These are phyloP conservation scores for Centropus bengalensis DNA, from an alignment of 2,113 vertebrate species.

Conservation along the genomic window DNA sequence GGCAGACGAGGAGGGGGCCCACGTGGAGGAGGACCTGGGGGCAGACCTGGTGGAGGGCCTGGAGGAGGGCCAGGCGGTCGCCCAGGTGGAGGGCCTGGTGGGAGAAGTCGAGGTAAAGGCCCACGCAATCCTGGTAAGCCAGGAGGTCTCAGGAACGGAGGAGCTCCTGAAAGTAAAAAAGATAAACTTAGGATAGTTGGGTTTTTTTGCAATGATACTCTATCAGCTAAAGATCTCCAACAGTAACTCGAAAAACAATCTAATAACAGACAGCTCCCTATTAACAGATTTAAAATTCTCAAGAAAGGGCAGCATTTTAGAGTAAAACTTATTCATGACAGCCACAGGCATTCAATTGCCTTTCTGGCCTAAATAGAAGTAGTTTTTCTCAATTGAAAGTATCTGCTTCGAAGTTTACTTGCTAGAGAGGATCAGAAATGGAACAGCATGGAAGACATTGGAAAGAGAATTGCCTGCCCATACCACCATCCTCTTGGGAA, in stretches of 20 bases:
- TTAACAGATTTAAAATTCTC: not conserved
- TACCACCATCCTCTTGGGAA: too few species aligned
- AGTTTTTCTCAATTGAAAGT: not conserved
- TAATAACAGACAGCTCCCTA: not conserved
- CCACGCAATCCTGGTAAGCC: conserved; percentile 91
- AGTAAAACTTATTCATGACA: not conserved
- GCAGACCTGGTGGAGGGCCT: conserved; percentile 92
- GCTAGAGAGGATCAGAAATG: not conserved
- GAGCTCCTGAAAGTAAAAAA: conserved; percentile 82
- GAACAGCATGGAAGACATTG: not conserved
- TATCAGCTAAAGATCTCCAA: not conserved
- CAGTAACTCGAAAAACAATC: not conserved
- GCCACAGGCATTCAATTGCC: not conserved
- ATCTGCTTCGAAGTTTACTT: not conserved
- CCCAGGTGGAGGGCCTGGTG: conserved; percentile 93
- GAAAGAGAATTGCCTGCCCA: not conserved
- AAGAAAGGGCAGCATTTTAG: not conserved
- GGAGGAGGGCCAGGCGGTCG: conserved; percentile 95
- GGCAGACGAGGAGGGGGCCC: conserved; percentile 93
- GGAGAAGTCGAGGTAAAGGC: conserved; percentile 91
- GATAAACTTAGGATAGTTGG: not conserved
- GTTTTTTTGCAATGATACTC: not conserved
- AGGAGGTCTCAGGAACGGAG: conserved; percentile 94
- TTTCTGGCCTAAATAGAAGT: not conserved
- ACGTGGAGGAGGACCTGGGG: conserved; percentile 94